Evolutionary conservation across 64 coral and sea anemone genomes (phyloP), one percentile per base, ranked within the genome.

Genomic region (Porites lutea): DNA sequence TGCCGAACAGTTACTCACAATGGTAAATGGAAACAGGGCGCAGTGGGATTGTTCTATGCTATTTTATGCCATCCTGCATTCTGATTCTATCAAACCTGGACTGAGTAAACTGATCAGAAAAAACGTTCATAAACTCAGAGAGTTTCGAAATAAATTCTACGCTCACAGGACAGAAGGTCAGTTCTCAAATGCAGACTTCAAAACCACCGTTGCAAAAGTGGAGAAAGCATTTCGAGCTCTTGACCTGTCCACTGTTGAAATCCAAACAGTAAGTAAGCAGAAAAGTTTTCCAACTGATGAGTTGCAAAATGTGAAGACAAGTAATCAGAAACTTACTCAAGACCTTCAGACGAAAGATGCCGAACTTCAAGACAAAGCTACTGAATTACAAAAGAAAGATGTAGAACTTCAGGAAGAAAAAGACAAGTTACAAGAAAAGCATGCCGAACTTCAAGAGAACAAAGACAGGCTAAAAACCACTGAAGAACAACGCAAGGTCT

Each of bases 11-110:
- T 53, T 69, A 58, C 20, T 6, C 18, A 71, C 43, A 69, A 86
- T 85, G 61, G 9, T 9, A 13, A 86, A 86, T 0, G 82, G 82
- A 10, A 51, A 86, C 64, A 68, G 2, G 11, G 0, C 23, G 20
- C 14, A 86, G 14, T 86, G 82, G 82, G 82, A 86, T 7, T 68
- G 27, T 22, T 48, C 82, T 22, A 86, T 52, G 82, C 82, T 86
- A 2, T 71, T 86, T 68, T 68, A 86, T 47, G 82, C 82, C n/a
- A 71, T 86, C 48, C 13, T 86, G 12, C 18, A 68, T 51, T 86
- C 82, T 8, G 4, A 86, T 68, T 52, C 16, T 20, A 68, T 86
- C 22, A 2, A 2, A 0, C 6, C 16, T n/a, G 13, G 62, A 52
- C 82, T 86, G 49, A 53, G 45, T 13, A 47, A 52, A 23, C 46